Base-by-base conservation (phyloP, 2,113 vertebrate genomes). In the Xiphophorus maculatus region DNA sequence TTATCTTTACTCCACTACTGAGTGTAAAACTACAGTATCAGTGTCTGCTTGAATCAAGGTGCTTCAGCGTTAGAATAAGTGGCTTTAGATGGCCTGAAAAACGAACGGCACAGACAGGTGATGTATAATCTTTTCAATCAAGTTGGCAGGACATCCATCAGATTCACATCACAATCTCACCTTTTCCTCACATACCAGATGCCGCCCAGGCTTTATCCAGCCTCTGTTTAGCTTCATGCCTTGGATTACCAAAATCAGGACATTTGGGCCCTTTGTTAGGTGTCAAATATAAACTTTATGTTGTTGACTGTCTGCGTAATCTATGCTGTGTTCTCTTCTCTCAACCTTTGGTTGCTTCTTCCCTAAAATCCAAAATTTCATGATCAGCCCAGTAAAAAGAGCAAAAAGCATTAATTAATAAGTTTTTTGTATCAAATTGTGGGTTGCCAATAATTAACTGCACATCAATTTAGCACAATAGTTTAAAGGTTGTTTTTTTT, bases 1-100 rank as follows among this genome's bases (percentile, higher is more conserved):
- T 89, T 89, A 84, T 90, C 89, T 82, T 72, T 65, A 82, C 69
- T 28, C 76, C 60, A 84, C 71, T 69, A 72, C 78, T 66, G 74
- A 73, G 69, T 67, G 82, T 0, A 6, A 28, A 72, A 58, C 48
- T 40, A 2, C 32, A 25, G 54, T n/a, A 66, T 35, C 19, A 30
- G 44, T 58, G 13, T 74, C 33, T 72, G 61, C 35, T 72, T 25
- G 19, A 51, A 79, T 30, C 33, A 66, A 80, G 0, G 0, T 25
- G n/a, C 0, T 28, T 11, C 54, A 58, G 58, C 58, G 48, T 54
- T 48, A 19, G 4, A 63, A 42, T 13, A 65, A 74, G 64, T 12
- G 27, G 48, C 48, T 63, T 15, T 10, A 8, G 32, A 37, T 15
- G 37, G 44, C 44, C 44, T 48, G 51, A 19, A 33, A 71, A 60